Evolutionary conservation across 1,140 invertebrate genomes (phyloP), one percentile per base, ranked within the genome.

Genomic region (Drosophila funebris): DNA sequence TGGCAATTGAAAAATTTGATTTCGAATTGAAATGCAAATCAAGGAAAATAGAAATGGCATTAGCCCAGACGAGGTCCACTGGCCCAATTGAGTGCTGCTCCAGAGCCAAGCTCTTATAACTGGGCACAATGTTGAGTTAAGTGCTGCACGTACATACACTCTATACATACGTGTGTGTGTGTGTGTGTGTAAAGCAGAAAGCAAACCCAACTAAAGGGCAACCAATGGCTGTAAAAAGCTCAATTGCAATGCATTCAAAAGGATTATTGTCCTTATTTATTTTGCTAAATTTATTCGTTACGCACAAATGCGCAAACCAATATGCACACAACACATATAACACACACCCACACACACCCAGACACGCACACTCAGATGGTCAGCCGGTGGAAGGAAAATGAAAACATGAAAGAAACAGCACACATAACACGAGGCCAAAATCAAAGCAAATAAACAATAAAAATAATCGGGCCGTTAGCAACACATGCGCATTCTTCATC

Each of bases 211-310:
- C 36, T 39, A 61, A 64, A 64, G 52, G 64, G 61, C 44, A 76
- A 69, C 73, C 82, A 87, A 76, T 74, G 78, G 76, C 84, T 88
- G 76, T 88, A 83, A 88, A 88, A 84, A 88, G 83, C 84, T 83
- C 83, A 88, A 88, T 88, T 88, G 83, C 78, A 88, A 83, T 88
- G 79, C 78, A 88, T 88, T 88, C 72, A 88, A 88, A 87, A 87
- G 83, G 83, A 88, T 88, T 88, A 88, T 83, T 88, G 84, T 89
- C 79, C 83, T 83, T 88, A 88, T 88, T 88, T 88, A 89, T 89
- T 83, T 88, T 83, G 78, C 78, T 83, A 88, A 88, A 88, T 88
- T 88, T 88, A 88, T 88, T 88, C 84, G 84, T 88, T 88, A 88
- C 83, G 83, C 78, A 88, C 78, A 88, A 88, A 79, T 88, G 83